Evolutionary conservation across 2,113 vertebrate species (phyloP), one percentile per base, ranked within the genome.

Genomic region (Ploceus nigricollis): DNA sequence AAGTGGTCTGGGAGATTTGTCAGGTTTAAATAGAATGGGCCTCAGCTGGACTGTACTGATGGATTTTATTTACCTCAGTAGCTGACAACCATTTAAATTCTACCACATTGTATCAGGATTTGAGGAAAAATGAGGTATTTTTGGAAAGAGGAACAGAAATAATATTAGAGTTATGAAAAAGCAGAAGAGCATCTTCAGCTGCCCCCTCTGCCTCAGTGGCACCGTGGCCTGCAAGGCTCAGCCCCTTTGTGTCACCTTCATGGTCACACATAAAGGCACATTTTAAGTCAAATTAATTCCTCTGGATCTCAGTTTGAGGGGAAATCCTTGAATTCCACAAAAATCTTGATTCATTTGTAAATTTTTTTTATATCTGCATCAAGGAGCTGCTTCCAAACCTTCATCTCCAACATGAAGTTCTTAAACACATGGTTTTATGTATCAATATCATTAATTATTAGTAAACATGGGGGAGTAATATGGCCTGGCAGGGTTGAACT

Each of bases 381-480:
- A 7, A 69, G 42, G 13, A 84, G 33, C 8, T 70, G 1, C 60
- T 48, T 39, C 28, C 23, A 63, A 57, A 25, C 5, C 27, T 3
- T 28, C 17, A 6, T 25, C 30, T 3, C 37, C 0, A 0, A 35
- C 15, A 7, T 3, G 10, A 20, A n/a, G 10, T 44, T 53, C 28
- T 48, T 57, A 33, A 48, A 10, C n/a, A 7, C 1, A 0, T 4
- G 11, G 22, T 11, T 94, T 68, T 10, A 48, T 73, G 4, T 28
- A 13, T 56, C 18, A 39, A 27, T 39, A 27, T 31, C 31, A 25
- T 16, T 33, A 15, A 12, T 65, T 30, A 57, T 35, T 35, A 76
- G 37, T 44, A 56, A 58, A 42, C 8, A 6, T 4, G 10, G 5
- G 3, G 15, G 15, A 87, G 13, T 31, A 61, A 13, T 0, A 3